A percentile compares a stretch with the other conserved stretches of the same genome.
These are phyloP conservation scores for Myotis lucifugus DNA, from an alignment of 2,113 vertebrate species.

Conservation along the genomic window DNA sequence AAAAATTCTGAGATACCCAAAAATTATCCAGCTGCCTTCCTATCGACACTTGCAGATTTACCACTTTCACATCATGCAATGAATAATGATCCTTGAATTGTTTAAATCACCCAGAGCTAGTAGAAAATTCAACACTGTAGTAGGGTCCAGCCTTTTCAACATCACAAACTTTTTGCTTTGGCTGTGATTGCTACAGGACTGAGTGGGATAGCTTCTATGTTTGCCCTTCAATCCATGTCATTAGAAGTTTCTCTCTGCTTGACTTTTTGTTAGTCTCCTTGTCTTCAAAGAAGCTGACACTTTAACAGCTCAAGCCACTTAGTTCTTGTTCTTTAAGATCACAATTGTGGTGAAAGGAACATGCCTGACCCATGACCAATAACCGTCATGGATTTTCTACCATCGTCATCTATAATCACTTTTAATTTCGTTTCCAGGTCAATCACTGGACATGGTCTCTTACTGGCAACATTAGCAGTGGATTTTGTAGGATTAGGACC, in stretches of 20 bases:
- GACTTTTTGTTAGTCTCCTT: not conserved
- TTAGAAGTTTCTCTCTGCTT: not conserved
- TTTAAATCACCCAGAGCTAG: not conserved
- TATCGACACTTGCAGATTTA: not conserved
- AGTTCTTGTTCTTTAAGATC: not conserved
- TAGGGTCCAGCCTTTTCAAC: too few species aligned
- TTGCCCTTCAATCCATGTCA: not conserved
- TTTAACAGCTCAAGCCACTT: not conserved
- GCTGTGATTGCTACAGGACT: not conserved
- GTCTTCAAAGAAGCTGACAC: not conserved
- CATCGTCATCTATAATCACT: not conserved
- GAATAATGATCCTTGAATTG: not conserved
- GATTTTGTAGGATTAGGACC: not conserved
- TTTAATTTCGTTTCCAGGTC: too few species aligned
- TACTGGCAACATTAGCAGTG: not conserved
- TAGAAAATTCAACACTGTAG: too few species aligned
- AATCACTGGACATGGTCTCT: not conserved
- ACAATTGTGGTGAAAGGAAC: not conserved
- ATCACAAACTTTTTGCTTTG: too few species aligned
- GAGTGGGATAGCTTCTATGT: not conserved
- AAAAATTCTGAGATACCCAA: not conserved
- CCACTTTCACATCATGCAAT: not conserved
- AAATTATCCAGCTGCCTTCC: not conserved
- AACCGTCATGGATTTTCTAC: not conserved
- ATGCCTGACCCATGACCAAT: not conserved